Base-by-base conservation (phyloP, 2,113 vertebrate species). In the Hemicordylus capensis region DNA sequence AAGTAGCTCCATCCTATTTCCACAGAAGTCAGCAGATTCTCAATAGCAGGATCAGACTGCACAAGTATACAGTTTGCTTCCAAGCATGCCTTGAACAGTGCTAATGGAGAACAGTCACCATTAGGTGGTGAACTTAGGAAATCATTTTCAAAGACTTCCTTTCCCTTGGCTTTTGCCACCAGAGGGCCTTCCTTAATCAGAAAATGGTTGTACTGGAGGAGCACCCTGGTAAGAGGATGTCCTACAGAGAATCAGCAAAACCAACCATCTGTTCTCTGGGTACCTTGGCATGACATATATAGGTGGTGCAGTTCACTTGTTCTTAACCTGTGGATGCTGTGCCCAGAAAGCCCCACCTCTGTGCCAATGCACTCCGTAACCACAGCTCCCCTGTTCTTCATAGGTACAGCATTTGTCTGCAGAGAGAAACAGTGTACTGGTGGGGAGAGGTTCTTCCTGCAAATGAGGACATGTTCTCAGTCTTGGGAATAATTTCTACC, bases 111-210 rank as follows among this genome's bases (percentile, higher is more conserved):
- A n/a, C n/a, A n/a, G n/a, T 28, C 34, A 26, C 42, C n/a, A n/a
- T n/a, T n/a, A n/a, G n/a, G n/a, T 75, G 31, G 37, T 70, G 39
- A n/a, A 39, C 48, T 6, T 48, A 80, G 46, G 42, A 7, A 42
- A 5, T 48, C 31, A 77, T 73, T 80, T 84, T 73, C 7, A 48
- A 73, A 63, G 44, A 48, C 24, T 63, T 22, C 59, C 3, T 5
- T 83, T 39, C 74, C n/a, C 54, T 77, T 59, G 42, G 73, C 48
- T 82, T 69, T 76, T 34, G 73, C 48, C 63, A 69, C 61, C 72
- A 87, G 79, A 87, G 80, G 72, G 42, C 64, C 63, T 83, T 70
- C 42, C 75, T 72, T 48, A 70, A 48, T 28, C 39, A 77, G 34
- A 61, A 48, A 77, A 69, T 39, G 34, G 24, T 31, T 51, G 17